Evolutionary conservation across 2,797 vertebrate species (phyloP).

Genomic region (Neosilurus hyrtlii): DNA sequence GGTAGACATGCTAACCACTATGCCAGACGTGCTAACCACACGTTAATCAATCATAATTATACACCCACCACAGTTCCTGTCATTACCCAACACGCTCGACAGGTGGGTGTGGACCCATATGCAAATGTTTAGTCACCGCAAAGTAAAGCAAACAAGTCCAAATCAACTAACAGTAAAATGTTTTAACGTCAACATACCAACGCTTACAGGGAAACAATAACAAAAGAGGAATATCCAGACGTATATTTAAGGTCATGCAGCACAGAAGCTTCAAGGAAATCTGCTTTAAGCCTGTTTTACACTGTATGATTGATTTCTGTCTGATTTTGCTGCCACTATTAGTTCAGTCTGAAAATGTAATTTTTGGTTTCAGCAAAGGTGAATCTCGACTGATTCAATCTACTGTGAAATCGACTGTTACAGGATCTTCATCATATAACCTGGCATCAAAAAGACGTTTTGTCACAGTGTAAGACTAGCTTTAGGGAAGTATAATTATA

Average conservation of each 20-base stretch:
- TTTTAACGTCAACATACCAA: neutral
- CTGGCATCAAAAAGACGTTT: neutral
- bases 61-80: neutral
- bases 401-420: neutral
- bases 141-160: conserved; percentile 9
- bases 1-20: too few species aligned
- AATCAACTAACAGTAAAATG: conserved; percentile 8
- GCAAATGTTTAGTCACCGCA: conserved; percentile 5
- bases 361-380: too few species aligned
- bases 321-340: neutral
- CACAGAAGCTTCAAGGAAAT: neutral
- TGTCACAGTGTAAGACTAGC: neutral
- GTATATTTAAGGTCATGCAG: too few species aligned
- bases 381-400: neutral
- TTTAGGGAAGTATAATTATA: neutral
- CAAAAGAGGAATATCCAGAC: conserved; percentile 2
- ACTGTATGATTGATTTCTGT: neutral
- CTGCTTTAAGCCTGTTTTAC: neutral
- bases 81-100: neutral
- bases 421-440: neutral
- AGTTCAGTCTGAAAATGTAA: neutral
- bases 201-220: neutral
- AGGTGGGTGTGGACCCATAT: conserved; percentile 2
- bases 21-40: too few species aligned
- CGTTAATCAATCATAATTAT: conserved; percentile 3